Conservation (phyloP, 1,140 invertebrate genomes). For the Caenorhabditis remanei region DNA sequence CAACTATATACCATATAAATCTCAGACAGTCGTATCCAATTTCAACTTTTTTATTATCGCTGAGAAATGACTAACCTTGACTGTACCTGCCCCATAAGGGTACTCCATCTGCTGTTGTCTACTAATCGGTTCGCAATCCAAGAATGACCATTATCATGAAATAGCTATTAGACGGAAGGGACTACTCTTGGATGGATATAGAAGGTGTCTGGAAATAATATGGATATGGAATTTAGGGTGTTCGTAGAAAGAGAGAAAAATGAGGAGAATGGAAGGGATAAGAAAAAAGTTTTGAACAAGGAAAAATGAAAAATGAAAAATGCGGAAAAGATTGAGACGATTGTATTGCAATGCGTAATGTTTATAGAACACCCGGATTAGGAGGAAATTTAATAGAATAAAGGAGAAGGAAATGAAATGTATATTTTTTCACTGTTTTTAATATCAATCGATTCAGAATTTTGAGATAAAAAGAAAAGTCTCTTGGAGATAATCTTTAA, state of each 20-base stretch:
- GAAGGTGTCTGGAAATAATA: too few species aligned
- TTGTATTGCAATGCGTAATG: not conserved
- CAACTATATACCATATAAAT: too few species aligned
- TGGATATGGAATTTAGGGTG: too few species aligned
- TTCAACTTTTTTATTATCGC: not conserved
- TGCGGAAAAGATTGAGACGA: slow-evolving; percentile 4
- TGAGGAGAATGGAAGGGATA: not conserved
- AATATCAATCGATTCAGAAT: too few species aligned
- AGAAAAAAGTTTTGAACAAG: not conserved
- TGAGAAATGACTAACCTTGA: slow-evolving; percentile 5
- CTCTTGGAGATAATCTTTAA: too few species aligned
- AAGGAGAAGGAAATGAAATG: not conserved
- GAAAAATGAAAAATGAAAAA: slow-evolving; percentile 4
- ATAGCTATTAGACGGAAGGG: not conserved
- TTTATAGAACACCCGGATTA: slow-evolving; percentile 12
- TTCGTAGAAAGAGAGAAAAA: not conserved
- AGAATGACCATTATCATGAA: slow-evolving; percentile 30
- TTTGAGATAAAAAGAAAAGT: too few species aligned
- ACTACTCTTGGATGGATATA: too few species aligned
- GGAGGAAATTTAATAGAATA: not conserved
- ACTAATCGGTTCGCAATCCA: slow-evolving; percentile 3
- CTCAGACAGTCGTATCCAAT: not conserved
- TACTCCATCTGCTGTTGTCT: slow-evolving; percentile 28
- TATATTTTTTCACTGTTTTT: too few species aligned
- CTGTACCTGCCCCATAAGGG: slow-evolving; percentile 50